Percentiles rank a stretch among this genome's conserved stretches.
These are phyloP conservation scores for Drosophila ananassae DNA, from an alignment of 1,140 invertebrate species.

Conservation along the genomic window DNA sequence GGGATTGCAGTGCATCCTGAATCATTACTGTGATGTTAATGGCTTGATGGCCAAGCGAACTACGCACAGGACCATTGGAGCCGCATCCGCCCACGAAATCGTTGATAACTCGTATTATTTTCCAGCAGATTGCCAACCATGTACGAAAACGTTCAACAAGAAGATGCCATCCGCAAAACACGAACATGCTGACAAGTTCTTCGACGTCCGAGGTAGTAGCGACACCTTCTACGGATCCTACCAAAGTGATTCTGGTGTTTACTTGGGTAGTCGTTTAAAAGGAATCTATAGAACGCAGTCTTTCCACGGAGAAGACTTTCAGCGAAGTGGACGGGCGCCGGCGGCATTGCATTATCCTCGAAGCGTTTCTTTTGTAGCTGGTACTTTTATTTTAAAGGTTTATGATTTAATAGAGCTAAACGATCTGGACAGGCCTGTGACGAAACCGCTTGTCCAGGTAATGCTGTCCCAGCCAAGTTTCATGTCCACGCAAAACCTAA, in stretches of 20 bases:
- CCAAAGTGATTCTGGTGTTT: slow-evolving; percentile 63
- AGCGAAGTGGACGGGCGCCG: background rate
- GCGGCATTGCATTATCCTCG: slow-evolving; percentile 41
- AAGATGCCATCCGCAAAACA: background rate
- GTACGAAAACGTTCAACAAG: too few relatives aligned
- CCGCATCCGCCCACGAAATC: background rate
- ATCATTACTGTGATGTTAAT: slow-evolving; percentile 9
- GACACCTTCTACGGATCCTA: slow-evolving; percentile 39
- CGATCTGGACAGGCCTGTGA: slow-evolving; percentile 7
- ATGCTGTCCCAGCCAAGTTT: slow-evolving; percentile 78
- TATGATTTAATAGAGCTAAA: slow-evolving; percentile 55
- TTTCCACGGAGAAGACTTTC: background rate
- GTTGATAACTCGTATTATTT: slow-evolving; percentile 7
- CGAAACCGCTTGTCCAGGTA: slow-evolving; percentile 52
- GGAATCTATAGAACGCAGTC: background rate
- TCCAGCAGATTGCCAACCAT: background rate
- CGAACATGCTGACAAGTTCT: slow-evolving; percentile 7
- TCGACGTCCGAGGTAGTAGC: slow-evolving; percentile 27
- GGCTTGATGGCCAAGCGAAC: background rate
- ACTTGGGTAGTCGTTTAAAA: slow-evolving; percentile 17
- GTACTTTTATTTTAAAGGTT: slow-evolving; percentile 65
- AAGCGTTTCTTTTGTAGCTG: slow-evolving; percentile 77
- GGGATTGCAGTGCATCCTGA: slow-evolving; percentile 37
- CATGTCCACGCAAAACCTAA: slow-evolving; percentile 60
- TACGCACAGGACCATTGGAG: background rate